phyloP scores from a whole-genome alignment of 1,140 invertebrate species.

The Whitmania pigra region DNA sequence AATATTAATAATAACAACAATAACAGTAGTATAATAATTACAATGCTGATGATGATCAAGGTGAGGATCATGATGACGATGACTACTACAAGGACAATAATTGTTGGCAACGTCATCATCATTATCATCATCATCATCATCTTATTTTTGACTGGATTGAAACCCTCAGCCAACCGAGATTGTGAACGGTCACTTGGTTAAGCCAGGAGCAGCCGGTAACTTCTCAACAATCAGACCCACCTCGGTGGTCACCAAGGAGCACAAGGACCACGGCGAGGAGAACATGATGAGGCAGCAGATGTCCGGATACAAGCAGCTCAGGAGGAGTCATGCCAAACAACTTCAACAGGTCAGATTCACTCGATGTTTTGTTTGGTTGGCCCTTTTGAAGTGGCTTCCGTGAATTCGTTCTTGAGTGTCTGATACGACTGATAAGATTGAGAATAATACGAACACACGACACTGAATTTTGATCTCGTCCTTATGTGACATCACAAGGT shows the following conservation, averaged over 20 bases:
- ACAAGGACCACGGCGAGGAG: constrained; percentile 95
- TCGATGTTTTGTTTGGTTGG: background rate
- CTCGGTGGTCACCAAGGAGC: constrained; percentile 93
- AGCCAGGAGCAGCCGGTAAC: constrained; percentile 47
- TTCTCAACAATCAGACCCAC: constrained; percentile 97
- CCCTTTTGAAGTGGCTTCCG: too few relatives aligned
- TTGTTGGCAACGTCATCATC: background rate
- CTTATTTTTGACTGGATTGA: background rate
- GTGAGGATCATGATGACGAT: too few relatives aligned
- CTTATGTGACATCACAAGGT: too few relatives aligned
- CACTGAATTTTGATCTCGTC: too few relatives aligned
- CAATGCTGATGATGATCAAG: too few relatives aligned
- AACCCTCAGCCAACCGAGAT: too few relatives aligned
- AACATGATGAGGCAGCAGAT: constrained; percentile 96
- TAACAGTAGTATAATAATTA: too few relatives aligned
- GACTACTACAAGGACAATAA: too few relatives aligned
- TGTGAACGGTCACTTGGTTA: constrained; percentile 25
- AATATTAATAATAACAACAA: too few relatives aligned
- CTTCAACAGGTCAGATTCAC: constrained; percentile 50
- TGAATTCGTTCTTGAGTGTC: too few relatives aligned
- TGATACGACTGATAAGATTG: too few relatives aligned
- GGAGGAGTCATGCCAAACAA: constrained; percentile 88
- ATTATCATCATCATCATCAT: constrained; percentile 5
- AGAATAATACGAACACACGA: too few relatives aligned
- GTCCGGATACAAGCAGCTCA: constrained; percentile 95